Evolutionary conservation across 64 coral and sea anemone species (phyloP).

Genomic region (Catalaphyllia jardinei): DNA sequence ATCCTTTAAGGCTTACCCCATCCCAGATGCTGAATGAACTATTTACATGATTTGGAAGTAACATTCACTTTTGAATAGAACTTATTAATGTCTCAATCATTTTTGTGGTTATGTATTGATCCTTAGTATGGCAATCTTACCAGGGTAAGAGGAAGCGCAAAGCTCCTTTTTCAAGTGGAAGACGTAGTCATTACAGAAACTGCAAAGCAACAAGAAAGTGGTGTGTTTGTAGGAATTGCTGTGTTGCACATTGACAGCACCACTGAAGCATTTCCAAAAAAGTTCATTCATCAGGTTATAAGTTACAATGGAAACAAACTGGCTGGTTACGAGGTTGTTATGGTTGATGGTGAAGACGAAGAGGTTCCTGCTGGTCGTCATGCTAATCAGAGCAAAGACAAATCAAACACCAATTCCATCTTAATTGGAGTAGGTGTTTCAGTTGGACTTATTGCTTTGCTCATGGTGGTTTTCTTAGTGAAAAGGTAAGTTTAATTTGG

Average conservation of each 20-base stretch:
- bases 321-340: constrained; percentile 1
- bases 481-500: not conserved
- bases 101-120: no score
- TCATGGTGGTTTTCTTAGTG: not conserved
- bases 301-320: not conserved
- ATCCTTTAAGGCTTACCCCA: no score
- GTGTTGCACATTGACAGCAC: not conserved
- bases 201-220: not conserved
- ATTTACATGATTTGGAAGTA: no score
- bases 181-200: not conserved
- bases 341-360: constrained; percentile 9
- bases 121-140: not conserved
- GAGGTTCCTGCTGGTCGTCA: not conserved
- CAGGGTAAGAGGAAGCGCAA: not conserved
- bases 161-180: not conserved
- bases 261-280: not conserved
- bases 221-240: not conserved
- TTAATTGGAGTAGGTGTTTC: not conserved
- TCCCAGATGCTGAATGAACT: no score
- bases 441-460: not conserved
- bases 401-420: not conserved
- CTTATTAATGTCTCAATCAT: not conserved
- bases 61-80: not conserved
- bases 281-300: not conserved
- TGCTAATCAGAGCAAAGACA: not conserved